Base-by-base conservation (phyloP, 1,140 invertebrate species). In the Drosophila biarmipes region DNA sequence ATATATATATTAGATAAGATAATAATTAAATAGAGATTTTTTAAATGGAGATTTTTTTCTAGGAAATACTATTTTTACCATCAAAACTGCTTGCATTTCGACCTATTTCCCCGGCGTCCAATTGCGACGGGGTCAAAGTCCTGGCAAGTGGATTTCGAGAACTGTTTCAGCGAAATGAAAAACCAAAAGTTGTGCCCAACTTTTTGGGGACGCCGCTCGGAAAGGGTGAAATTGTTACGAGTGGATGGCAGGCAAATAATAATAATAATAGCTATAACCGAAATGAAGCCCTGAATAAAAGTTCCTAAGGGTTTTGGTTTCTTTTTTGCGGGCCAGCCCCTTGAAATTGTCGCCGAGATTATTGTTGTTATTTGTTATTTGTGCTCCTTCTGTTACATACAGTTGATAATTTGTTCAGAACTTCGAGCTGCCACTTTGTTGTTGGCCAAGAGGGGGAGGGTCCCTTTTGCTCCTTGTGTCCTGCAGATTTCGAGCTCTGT, bases 371-470 rank as follows among this genome's bases (percentile, higher is more conserved):
- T 75, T 80, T 86, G 78, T 75, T 87, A 81, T 75, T 77, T 61
- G 55, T 78, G 79, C 53, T 81, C 59, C 78, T 86, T 74, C 71
- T 31, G 66, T 46, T 55, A 31, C 66, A 55, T 69, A 74, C 61
- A 87, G 78, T 82, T 86, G 68, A 86, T 86, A 86, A 87, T 86
- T 86, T 86, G 81, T 87, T 63, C 73, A 78, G 74, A 81, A 59
- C 71, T 86, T 81, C 43, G 29, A 66, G 73, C 49, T 66, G 42
- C 63, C 63, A 66, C 64, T 82, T 73, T 68, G 71, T 48, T 79
- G 62, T 51, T 14, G 48, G 40, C 42, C 19, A 7, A 14, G 2
- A 5, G n/a, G 4, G 12, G 21, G n/a, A 11, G 17, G 53, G 15
- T 19, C 52, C 52, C 29, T 58, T 61, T 66, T 59, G 24, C 48